A percentile compares a stretch with the other conserved stretches of the same genome.
Evolutionary conservation across 2,113 vertebrate genomes (phyloP).

Genomic region (Sphaerodactylus townsendi): DNA sequence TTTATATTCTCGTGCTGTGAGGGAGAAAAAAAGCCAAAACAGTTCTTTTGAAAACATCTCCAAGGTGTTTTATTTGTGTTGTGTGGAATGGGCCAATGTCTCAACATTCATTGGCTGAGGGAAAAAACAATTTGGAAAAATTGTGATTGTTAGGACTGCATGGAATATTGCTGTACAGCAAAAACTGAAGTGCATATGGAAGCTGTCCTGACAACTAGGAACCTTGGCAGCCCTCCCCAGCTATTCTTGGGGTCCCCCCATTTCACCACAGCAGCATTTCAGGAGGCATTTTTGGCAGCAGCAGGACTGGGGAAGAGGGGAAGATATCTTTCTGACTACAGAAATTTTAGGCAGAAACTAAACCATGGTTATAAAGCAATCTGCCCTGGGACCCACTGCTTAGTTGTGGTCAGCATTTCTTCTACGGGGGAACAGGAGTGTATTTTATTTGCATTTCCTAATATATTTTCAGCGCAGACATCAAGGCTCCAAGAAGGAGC

Average conservation of each 20-base stretch:
- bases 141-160: not conserved
- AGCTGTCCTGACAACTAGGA: not conserved
- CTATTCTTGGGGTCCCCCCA: too few relatives aligned
- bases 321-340: too few relatives aligned
- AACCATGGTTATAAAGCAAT: not conserved
- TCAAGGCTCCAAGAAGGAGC: not conserved
- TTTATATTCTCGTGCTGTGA: too few relatives aligned
- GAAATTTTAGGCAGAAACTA: too few relatives aligned
- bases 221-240: too few relatives aligned
- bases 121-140: not conserved
- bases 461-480: not conserved
- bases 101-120: not conserved
- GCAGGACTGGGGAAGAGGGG: too few relatives aligned
- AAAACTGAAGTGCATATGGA: not conserved
- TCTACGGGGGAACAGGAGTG: not conserved
- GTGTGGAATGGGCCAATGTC: too few relatives aligned
- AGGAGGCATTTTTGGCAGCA: too few relatives aligned
- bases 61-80: too few relatives aligned
- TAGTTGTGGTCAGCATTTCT: not conserved
- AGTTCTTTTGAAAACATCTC: too few relatives aligned
- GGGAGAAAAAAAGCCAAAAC: too few relatives aligned
- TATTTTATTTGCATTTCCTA: slow-evolving; percentile 16
- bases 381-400: not conserved
- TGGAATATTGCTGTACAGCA: not conserved
- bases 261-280: too few relatives aligned